Conservation (phyloP, 2,888 invertebrate species). For the Adelphocoris suturalis region DNA sequence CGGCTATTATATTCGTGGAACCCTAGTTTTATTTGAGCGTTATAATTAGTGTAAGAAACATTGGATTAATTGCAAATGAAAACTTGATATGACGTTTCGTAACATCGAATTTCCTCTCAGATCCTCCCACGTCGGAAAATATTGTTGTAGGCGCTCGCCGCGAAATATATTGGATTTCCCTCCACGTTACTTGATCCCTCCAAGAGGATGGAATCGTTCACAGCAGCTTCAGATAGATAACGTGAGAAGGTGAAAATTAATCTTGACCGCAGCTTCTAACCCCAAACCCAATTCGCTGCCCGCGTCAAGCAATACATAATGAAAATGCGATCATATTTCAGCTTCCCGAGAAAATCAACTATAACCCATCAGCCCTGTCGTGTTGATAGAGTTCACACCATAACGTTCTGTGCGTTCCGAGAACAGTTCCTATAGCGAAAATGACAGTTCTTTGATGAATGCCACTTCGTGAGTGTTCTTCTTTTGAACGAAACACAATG, state of each 20-base stretch:
- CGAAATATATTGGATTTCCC: background rate
- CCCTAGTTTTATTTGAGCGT: too few species aligned
- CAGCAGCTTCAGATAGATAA: background rate
- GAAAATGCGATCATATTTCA: conserved; percentile 39
- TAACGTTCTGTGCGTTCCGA: background rate
- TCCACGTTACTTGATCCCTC: background rate
- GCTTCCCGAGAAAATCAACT: conserved; percentile 6
- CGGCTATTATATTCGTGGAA: too few species aligned
- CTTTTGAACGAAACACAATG: too few species aligned
- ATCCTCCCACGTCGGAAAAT: background rate
- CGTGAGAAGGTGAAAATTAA: conserved; percentile 2
- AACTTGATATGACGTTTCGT: background rate
- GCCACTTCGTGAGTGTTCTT: too few species aligned
- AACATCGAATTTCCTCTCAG: background rate
- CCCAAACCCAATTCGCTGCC: background rate
- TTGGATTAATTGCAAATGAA: background rate
- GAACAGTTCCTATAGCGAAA: too few species aligned
- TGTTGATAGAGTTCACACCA: background rate
- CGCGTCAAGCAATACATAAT: conserved; percentile 35
- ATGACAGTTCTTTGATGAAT: too few species aligned
- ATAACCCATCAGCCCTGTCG: conserved; percentile 2
- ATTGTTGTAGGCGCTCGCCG: background rate
- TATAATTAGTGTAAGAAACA: too few species aligned
- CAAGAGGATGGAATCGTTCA: conserved; percentile 11
- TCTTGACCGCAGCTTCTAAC: conserved; percentile 14